Percentiles rank a stretch among this genome's conserved stretches.
phyloP scores from a whole-genome alignment of 2,888 invertebrate species.

The Linyphia triangularis region DNA sequence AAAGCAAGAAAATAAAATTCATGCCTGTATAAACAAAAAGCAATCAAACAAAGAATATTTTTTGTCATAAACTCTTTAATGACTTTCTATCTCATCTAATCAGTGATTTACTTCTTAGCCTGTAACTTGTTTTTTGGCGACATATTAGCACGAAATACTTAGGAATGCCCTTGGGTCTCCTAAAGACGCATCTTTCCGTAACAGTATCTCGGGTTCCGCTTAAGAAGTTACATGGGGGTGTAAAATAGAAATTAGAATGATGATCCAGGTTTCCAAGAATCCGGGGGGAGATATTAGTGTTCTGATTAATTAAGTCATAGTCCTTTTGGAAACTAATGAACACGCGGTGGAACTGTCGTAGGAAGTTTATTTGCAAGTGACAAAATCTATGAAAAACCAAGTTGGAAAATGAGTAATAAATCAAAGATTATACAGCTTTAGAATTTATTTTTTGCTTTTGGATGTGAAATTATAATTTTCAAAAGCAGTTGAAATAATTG shows the following conservation, averaged over 20 bases:
- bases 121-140: slow-evolving; percentile 44
- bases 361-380: too few relatives aligned
- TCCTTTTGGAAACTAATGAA: slow-evolving; percentile 57
- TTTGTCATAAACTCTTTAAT: slow-evolving; percentile 45
- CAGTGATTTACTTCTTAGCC: slow-evolving; percentile 50
- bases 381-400: too few relatives aligned
- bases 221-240: slow-evolving; percentile 20
- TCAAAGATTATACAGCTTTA: too few relatives aligned
- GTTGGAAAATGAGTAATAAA: too few relatives aligned
- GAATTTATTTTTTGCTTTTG: too few relatives aligned
- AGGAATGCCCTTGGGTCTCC: not conserved
- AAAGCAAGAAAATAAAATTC: slow-evolving; percentile 2
- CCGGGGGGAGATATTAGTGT: slow-evolving; percentile 64
- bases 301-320: slow-evolving; percentile 73
- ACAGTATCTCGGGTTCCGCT: slow-evolving; percentile 30
- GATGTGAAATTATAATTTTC: too few relatives aligned
- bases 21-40: slow-evolving; percentile 21
- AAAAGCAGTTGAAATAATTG: too few relatives aligned
- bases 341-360: not conserved
- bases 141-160: slow-evolving; percentile 29
- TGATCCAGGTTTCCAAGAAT: slow-evolving; percentile 58
- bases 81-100: slow-evolving; percentile 50
- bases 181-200: slow-evolving; percentile 38
- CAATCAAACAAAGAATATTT: slow-evolving; percentile 13
- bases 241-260: slow-evolving; percentile 28